Evolutionary conservation across 1,140 invertebrate species (phyloP), one percentile per base, ranked within the genome.

Genomic region (Olivierus martensii): DNA sequence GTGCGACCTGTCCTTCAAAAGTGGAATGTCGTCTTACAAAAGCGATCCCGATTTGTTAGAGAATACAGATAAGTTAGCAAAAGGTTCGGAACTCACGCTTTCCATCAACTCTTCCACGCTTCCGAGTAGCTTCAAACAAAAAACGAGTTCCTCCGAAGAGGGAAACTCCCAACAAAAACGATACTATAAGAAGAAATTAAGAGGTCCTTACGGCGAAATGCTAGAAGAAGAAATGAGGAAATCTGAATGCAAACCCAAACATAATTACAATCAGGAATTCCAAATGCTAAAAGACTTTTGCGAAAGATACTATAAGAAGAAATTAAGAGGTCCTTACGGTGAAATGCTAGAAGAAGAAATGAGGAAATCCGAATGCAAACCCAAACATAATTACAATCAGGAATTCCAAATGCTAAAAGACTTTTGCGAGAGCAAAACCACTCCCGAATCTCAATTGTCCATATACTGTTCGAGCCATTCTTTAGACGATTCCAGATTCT

Each of bases 281-380:
- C 51, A 4, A 49, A 52, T 34, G 55, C 48, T 18, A 17, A 52
- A 12, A 46, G 51, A 2, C 52, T 56, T 36, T 42, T 56, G 15
- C 46, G n/a, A 52, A 35, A 15, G 82, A 3, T 86, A 83, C 61
- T 80, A 78, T 10, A 84, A 84, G 66, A 62, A 61, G 38, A 68
- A 82, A 17, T 67, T 86, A 1, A 71, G 83, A 18, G 84, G 83
- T 7, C 84, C 84, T 4, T 86, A 84, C 61, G 82, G 83, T 0
- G 81, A 84, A 64, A 85, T 86, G 83, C 68, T 87, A 12, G 83
- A 86, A 64, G 80, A 82, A 3, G 82, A 86, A 67, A 83, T 85
- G 79, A 83, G 81, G 42, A 83, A 83, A 63, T 64, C 68, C 4
- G 34, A 46, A 5, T 46, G 49, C 3, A 56, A 56, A 22, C 35